Conservation (phyloP, 1,140 invertebrate species). For the Steinernema khuongi region DNA sequence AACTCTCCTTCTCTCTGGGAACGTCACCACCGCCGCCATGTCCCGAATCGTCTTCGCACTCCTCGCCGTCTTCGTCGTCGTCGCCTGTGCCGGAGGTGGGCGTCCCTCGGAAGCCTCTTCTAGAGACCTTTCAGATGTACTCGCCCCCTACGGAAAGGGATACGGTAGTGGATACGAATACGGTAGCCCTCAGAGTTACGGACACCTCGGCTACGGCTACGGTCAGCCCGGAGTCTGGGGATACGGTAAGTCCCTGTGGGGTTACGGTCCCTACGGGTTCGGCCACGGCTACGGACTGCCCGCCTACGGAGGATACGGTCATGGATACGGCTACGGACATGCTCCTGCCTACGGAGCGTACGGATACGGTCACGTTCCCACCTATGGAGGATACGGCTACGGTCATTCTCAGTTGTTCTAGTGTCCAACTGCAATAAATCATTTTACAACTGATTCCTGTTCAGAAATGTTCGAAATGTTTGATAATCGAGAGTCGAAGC, state of each 20-base stretch:
- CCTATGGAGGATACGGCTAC: neutral
- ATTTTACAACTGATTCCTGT: too few species aligned
- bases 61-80: neutral
- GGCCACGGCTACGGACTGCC: neutral
- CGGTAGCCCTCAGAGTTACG: too few species aligned
- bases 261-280: neutral
- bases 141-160: neutral
- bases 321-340: neutral
- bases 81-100: neutral
- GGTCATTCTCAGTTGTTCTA: too few species aligned
- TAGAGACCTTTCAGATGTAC: neutral
- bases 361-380: neutral
- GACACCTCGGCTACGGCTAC: conserved; percentile 1
- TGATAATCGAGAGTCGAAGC: too few species aligned
- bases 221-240: neutral
- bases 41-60: conserved; percentile 1
- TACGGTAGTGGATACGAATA: neutral
- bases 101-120: neutral
- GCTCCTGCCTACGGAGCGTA: too few species aligned
- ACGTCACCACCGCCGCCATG: neutral
- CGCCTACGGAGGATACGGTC: neutral
- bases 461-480: too few species aligned
- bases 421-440: too few species aligned
- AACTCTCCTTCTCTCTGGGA: neutral
- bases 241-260: neutral